Evolutionary conservation across 2,797 vertebrate genomes (phyloP).

Genomic region (Sebastes steindachneri): DNA sequence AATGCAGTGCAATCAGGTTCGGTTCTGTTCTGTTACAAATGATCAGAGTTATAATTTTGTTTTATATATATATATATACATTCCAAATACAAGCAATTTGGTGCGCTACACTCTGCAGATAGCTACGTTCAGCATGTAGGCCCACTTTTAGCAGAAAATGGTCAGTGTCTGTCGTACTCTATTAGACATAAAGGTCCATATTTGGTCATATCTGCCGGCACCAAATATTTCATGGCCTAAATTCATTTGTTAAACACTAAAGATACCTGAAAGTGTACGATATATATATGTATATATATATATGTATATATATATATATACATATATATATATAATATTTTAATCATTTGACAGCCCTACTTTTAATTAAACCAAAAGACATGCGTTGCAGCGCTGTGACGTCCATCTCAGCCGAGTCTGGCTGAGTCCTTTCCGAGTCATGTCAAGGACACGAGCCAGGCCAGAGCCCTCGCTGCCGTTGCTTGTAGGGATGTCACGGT

Average conservation of each 20-base stretch:
- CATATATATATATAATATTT: no score
- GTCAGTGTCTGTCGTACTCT: background rate
- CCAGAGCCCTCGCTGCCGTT: no score
- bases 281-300: no score
- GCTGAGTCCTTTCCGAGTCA: no score
- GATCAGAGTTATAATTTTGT: background rate
- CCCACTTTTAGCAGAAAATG: background rate
- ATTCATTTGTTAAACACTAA: background rate
- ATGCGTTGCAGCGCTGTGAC: no score
- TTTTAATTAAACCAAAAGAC: no score
- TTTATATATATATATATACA: background rate
- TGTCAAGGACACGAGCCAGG: no score
- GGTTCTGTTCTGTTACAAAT: background rate
- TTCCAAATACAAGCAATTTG: background rate
- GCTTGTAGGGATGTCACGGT: no score
- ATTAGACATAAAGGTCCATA: slow-evolving; percentile 13
- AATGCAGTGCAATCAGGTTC: background rate
- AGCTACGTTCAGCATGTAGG: background rate
- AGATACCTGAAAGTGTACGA: background rate
- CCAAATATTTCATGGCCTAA: background rate
- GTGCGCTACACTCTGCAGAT: background rate
- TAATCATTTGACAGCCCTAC: no score
- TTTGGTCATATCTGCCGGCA: slow-evolving; percentile 11
- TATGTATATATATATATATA: no score
- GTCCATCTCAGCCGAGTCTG: no score